A percentile compares a stretch with the other conserved stretches of the same genome.
phyloP scores from a whole-genome alignment of 2,888 invertebrate genomes.

The Empis stercorea region DNA sequence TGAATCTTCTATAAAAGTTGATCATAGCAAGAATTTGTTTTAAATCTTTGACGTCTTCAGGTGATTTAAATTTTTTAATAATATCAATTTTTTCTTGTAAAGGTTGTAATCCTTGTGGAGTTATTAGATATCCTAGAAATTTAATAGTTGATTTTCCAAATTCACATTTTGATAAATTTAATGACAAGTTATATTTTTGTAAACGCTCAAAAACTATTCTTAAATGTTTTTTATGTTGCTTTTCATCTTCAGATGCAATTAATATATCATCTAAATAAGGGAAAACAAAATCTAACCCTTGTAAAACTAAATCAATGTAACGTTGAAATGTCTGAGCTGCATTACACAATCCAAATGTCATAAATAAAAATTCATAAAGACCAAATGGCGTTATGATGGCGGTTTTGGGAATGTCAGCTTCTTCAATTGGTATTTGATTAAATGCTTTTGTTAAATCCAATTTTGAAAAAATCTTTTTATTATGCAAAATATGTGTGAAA shows the following conservation, averaged over 20 bases:
- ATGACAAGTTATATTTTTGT: no score
- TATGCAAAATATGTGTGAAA: no score
- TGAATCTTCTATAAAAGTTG: conserved; percentile 12
- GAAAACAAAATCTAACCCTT: conserved; percentile 10
- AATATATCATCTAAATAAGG: no score
- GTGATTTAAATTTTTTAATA: no score
- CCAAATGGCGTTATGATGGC: conserved; percentile 13
- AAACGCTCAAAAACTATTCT: no score
- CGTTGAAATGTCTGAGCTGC: conserved; percentile 12
- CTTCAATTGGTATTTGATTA: conserved; percentile 12
- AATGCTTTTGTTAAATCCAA: conserved; percentile 10
- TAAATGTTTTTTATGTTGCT: no score
- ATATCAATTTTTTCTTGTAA: not conserved
- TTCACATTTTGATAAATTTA: no score
- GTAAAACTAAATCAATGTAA: conserved; percentile 9
- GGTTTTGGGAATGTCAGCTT: conserved; percentile 10
- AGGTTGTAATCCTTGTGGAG: conserved; percentile 11
- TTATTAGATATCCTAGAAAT: no score
- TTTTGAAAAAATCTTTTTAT: conserved; percentile 12
- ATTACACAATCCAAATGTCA: conserved; percentile 11
- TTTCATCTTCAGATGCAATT: not conserved
- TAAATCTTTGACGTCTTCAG: no score
- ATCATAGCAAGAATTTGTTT: no score
- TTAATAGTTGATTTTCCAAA: not conserved
- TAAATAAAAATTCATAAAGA: conserved; percentile 9